Evolutionary conservation across 2,113 vertebrate genomes (phyloP).

Genomic region (Brachypteracias leptosomus): DNA sequence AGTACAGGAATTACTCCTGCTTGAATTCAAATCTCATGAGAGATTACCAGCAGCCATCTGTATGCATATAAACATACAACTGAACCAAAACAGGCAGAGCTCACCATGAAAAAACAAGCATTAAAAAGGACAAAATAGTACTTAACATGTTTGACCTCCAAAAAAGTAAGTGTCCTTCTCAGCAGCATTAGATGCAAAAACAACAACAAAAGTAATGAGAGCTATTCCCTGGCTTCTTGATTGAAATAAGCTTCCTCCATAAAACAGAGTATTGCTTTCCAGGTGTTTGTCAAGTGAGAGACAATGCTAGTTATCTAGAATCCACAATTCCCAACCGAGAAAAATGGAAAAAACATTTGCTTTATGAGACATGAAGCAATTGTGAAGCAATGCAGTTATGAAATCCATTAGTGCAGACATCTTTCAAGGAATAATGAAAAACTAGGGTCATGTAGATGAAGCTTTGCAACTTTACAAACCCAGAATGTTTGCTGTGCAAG

Average conservation of each 20-base stretch:
- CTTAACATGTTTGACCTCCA: neutral
- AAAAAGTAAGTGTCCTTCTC: neutral
- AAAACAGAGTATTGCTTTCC: neutral
- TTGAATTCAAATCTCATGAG: neutral
- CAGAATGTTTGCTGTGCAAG: neutral
- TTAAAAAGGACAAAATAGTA: neutral
- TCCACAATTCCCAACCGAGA: neutral
- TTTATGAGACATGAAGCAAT: neutral
- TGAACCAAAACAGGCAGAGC: neutral
- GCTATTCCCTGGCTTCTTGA: neutral
- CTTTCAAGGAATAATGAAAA: conserved; percentile 14
- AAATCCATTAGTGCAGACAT: conserved; percentile 30
- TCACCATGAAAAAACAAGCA: neutral
- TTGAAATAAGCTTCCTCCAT: neutral
- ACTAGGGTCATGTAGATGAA: neutral
- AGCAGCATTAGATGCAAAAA: neutral
- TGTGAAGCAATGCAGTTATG: conserved; percentile 4
- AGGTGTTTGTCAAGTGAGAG: neutral
- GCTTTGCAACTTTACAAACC: neutral
- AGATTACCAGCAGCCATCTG: neutral
- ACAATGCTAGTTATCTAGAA: neutral
- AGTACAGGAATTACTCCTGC: neutral
- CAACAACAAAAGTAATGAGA: neutral
- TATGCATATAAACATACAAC: neutral
- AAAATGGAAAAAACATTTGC: conserved; percentile 33